Evolutionary conservation across 2,797 vertebrate species (phyloP).

Genomic region (Cuculus canorus): DNA sequence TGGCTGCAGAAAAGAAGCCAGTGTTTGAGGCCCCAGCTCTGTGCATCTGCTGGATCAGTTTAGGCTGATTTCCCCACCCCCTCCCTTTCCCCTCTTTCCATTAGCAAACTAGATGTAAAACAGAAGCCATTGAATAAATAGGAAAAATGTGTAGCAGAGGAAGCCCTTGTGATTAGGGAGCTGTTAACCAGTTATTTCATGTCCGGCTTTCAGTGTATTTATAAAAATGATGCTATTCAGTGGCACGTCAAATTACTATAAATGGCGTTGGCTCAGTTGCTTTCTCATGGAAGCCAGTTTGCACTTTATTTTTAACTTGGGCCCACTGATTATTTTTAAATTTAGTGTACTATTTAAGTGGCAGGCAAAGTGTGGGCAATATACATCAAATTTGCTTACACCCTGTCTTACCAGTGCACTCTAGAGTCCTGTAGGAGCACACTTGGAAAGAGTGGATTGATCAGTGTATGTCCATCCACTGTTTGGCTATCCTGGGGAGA

Average conservation of each 20-base stretch:
- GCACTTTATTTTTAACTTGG: constrained; percentile 48
- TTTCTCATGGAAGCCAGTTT: constrained; percentile 57
- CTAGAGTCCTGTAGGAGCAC: neutral
- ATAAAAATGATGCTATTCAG: constrained; percentile 73
- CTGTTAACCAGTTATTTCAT: constrained; percentile 75
- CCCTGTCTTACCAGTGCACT: neutral
- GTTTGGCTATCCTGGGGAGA: neutral
- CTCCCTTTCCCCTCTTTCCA: constrained; percentile 49
- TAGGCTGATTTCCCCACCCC: constrained; percentile 31
- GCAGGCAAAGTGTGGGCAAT: neutral
- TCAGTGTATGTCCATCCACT: neutral
- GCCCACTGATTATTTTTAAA: constrained; percentile 33
- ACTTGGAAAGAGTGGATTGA: rapidly evolving
- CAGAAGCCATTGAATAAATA: constrained; percentile 74
- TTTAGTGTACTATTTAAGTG: constrained; percentile 26
- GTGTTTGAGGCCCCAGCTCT: constrained; percentile 64
- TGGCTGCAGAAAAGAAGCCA: constrained; percentile 64
- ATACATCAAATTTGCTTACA: neutral
- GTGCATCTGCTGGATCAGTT: constrained; percentile 71
- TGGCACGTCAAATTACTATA: constrained; percentile 65
- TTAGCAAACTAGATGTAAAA: constrained; percentile 75
- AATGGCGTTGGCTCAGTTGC: constrained; percentile 53
- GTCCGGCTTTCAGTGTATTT: constrained; percentile 70
- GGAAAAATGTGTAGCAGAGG: constrained; percentile 74
- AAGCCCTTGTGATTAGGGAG: constrained; percentile 72